Percentiles rank a stretch among this genome's conserved stretches.
Evolutionary conservation across 2,113 vertebrate species (phyloP).

Genomic region (Pipra filicauda): DNA sequence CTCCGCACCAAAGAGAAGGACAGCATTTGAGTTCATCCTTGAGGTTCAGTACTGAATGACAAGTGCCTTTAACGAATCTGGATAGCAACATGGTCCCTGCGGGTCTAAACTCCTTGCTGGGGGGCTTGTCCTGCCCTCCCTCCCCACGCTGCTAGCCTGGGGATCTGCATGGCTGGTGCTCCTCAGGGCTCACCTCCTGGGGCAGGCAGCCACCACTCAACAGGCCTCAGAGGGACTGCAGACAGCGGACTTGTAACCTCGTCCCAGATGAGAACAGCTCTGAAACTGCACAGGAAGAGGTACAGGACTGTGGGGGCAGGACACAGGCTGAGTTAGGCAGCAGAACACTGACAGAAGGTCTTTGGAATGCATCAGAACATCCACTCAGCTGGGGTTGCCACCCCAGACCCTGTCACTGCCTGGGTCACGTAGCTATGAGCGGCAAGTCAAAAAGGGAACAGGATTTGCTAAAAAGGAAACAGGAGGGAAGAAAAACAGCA

Average conservation of each 20-base stretch:
- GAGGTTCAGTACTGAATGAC: not conserved
- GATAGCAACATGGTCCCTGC: rapidly evolving
- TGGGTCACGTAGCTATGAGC: rapidly evolving
- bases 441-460: not conserved
- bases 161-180: not conserved
- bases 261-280: not conserved
- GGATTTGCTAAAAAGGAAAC: not conserved
- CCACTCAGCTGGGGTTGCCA: not conserved
- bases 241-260: rapidly evolving
- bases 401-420: not conserved
- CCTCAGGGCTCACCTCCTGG: not conserved
- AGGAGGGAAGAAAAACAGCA: not conserved
- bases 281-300: not conserved
- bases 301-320: not conserved
- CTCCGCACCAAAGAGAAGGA: rapidly evolving
- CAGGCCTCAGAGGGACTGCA: rapidly evolving
- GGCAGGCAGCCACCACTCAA: not conserved
- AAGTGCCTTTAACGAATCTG: not conserved
- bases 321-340: not conserved
- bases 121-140: not conserved
- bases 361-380: not conserved
- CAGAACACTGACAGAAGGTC: not conserved
- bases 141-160: rapidly evolving
- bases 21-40: not conserved
- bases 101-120: rapidly evolving